These are phyloP conservation scores for Chaenodraco wilsoni DNA, from an alignment of 2,797 vertebrate species.

Conservation along the genomic window DNA sequence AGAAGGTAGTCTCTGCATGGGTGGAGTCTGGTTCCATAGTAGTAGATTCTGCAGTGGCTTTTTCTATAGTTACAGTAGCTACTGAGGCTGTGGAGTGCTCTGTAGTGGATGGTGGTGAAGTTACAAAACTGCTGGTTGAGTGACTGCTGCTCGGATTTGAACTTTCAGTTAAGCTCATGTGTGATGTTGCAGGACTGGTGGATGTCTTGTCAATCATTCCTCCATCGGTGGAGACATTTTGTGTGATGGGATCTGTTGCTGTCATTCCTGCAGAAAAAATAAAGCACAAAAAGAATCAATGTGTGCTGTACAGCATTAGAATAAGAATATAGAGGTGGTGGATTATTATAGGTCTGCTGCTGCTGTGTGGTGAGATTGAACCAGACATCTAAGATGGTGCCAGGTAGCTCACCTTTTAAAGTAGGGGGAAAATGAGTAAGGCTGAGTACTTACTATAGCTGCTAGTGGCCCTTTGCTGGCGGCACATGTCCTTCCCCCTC, in stretches of 20 bases:
- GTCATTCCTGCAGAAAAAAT: conserved; percentile 38
- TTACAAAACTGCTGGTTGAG: not conserved
- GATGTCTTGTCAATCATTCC: not conserved
- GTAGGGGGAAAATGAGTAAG: no score
- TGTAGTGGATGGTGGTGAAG: not conserved
- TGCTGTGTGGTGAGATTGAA: not conserved
- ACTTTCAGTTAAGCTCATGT: not conserved
- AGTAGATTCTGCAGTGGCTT: not conserved
- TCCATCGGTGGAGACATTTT: not conserved
- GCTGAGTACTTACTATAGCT: no score
- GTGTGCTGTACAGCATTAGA: not conserved
- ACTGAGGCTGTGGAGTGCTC: not conserved
- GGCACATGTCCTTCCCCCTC: no score
- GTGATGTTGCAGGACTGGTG: not conserved
- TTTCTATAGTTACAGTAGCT: not conserved
- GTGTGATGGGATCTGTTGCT: not conserved
- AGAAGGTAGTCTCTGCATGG: not conserved
- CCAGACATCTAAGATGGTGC: no score
- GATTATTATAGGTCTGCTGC: not conserved
- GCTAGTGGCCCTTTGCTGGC: no score
- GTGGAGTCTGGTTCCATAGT: not conserved
- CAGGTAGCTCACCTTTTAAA: no score
- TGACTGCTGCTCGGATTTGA: not conserved
- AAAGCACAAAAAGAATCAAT: conserved; percentile 23
- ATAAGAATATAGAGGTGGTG: not conserved